Base-by-base conservation (phyloP, 2,888 invertebrate genomes). In the Tromatobia lineatoria region DNA sequence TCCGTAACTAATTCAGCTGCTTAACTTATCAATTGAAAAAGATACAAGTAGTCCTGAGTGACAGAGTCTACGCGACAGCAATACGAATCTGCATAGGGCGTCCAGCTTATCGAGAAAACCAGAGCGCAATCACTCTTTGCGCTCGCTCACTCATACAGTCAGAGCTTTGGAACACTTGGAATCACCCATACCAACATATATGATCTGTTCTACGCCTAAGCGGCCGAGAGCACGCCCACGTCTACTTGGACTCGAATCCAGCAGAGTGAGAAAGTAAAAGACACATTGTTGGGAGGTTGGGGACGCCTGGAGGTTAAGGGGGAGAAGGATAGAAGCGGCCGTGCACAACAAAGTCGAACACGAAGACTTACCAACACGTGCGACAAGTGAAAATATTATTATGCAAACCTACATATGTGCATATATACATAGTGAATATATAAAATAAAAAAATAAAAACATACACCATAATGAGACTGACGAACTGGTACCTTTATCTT, bases 401-500 rank as follows among this genome's bases (percentile, higher is more conserved):
- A 69, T 74, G 52, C 78, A 54, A 54, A 66, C 69, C 50, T 75
- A 69, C 54, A 59, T 45, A 59, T 54, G 47, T 42, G 34, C 38
- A 57, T 66, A 34, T 34, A 20, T 34, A 64, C 18, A 75, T 15
- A 59, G 15, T 23, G 57, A 45, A 71, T 25, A 29, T 42, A 71
- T 29, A 64, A 52, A 7, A 59, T 10, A 38, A 61, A 38, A 66
- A 42, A 45, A 45, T 25, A 1, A 23, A 64, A 54, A 25, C 45
- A 59, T 42, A 45, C 66, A 69, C 69, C 70, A 25, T 61, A 61
- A 38, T 61, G 29, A 38, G 80, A 82, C 75, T 83, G 80, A 69
- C 54, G 69, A 75, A 67, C 61, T 67, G 69, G 54, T 83, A 81
- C 83, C 86, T 91, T 91, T 91, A 91, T 91, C 91, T 91, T 91